A percentile compares a stretch with the other conserved stretches of the same genome.
These are phyloP conservation scores for Agrotis ipsilon DNA, from an alignment of 2,888 invertebrate species.

Conservation along the genomic window DNA sequence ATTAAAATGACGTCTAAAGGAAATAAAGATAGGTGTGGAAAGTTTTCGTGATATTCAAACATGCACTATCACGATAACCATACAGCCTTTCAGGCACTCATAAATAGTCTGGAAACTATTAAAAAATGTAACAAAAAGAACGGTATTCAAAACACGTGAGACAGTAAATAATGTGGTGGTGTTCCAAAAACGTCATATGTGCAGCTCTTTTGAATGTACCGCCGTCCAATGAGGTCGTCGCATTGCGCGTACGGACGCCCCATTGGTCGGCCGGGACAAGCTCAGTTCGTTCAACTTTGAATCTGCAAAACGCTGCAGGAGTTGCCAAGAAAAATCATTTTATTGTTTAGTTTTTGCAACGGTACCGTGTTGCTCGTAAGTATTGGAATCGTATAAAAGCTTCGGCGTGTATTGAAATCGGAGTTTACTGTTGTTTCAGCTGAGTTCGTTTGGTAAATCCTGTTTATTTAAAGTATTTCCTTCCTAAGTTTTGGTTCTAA, in stretches of 20 bases:
- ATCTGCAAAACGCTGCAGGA: constrained; percentile 79
- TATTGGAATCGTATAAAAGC: constrained; percentile 52
- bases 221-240: constrained; percentile 83
- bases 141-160: constrained; percentile 60
- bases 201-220: constrained; percentile 70
- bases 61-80: constrained; percentile 25
- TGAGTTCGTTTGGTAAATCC: constrained; percentile 6
- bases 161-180: constrained; percentile 65
- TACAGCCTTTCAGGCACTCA: constrained; percentile 21
- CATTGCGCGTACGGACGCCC: constrained; percentile 82
- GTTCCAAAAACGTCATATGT: constrained; percentile 67
- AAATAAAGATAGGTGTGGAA: background rate
- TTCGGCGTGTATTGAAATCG: constrained; percentile 31
- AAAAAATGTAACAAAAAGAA: constrained; percentile 36
- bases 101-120: constrained; percentile 41
- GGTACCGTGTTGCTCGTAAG: constrained; percentile 44
- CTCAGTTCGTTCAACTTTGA: constrained; percentile 83
- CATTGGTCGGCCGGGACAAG: constrained; percentile 72
- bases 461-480: constrained; percentile 15
- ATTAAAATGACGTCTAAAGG: background rate
- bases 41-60: constrained; percentile 6
- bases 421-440: constrained; percentile 19
- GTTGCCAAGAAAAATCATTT: constrained; percentile 71
- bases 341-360: constrained; percentile 60
- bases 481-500: background rate